A percentile compares a stretch with the other conserved stretches of the same genome.
These are phyloP conservation scores for Agrochola litura DNA, from an alignment of 2,888 invertebrate genomes.

Conservation along the genomic window DNA sequence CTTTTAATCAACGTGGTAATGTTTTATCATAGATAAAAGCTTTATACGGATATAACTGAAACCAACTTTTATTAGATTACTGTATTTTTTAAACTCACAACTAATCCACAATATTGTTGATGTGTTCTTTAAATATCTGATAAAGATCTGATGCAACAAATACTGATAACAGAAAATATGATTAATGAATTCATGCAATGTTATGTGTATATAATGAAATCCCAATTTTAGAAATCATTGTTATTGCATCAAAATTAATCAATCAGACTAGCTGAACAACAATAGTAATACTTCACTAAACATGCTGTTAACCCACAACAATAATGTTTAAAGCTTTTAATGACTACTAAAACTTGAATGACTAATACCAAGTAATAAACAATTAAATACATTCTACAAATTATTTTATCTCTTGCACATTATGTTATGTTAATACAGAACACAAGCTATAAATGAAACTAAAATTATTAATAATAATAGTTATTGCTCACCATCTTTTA, in stretches of 20 bases:
- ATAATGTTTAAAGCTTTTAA: too few relatives aligned
- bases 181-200: background rate
- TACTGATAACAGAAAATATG: constrained; percentile 4
- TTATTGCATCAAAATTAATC: background rate
- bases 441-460: background rate
- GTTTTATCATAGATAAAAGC: constrained; percentile 2
- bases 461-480: background rate
- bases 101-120: background rate
- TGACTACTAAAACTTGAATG: background rate
- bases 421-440: background rate
- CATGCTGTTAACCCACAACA: background rate
- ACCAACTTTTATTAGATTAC: background rate
- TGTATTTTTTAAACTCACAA: background rate
- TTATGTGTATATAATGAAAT: background rate
- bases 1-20: constrained; percentile 7
- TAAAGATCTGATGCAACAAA: constrained; percentile 26
- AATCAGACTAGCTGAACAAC: background rate
- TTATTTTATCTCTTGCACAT: background rate
- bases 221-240: background rate
- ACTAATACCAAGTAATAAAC: too few relatives aligned
- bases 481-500: constrained; percentile 92
- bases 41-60: background rate
- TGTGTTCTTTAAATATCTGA: background rate
- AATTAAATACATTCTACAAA: background rate
- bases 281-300: background rate